Evolutionary conservation across 2,888 invertebrate genomes (phyloP).

Genomic region (Acleris holmiana): DNA sequence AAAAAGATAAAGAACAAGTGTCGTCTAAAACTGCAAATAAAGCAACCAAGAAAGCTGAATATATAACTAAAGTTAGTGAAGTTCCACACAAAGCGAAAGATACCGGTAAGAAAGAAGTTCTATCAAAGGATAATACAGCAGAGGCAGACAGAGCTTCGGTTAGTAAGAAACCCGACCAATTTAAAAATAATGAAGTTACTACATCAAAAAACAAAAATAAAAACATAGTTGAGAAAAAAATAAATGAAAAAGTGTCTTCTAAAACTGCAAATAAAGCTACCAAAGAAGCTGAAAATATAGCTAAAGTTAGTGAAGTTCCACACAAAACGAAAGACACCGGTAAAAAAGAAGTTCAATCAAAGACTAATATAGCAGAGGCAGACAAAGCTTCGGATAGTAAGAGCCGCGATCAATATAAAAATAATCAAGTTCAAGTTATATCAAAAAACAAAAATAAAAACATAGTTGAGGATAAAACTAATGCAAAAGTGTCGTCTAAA

Average conservation of each 20-base stretch:
- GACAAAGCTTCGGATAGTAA: not conserved
- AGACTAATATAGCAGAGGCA: not conserved
- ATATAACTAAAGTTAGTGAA: not conserved
- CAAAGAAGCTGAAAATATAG: not conserved
- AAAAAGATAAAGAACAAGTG: not conserved
- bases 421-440: too few species aligned
- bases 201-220: too few species aligned
- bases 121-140: not conserved
- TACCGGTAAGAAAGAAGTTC: not conserved
- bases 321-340: not conserved
- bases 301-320: not conserved
- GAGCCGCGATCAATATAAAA: too few species aligned
- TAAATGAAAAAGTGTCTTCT: not conserved
- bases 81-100: not conserved
- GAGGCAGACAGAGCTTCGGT: not conserved
- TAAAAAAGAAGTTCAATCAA: conserved; percentile 1
- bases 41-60: not conserved
- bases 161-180: too few species aligned
- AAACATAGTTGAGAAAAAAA: too few species aligned
- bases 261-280: not conserved
- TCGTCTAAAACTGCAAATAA: not conserved
- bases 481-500: not conserved
- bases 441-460: too few species aligned
- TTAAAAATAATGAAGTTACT: too few species aligned
- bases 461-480: too few species aligned